These are phyloP conservation scores for Rhabdomys dilectus DNA, from an alignment of 2,113 vertebrate species.

Conservation along the genomic window DNA sequence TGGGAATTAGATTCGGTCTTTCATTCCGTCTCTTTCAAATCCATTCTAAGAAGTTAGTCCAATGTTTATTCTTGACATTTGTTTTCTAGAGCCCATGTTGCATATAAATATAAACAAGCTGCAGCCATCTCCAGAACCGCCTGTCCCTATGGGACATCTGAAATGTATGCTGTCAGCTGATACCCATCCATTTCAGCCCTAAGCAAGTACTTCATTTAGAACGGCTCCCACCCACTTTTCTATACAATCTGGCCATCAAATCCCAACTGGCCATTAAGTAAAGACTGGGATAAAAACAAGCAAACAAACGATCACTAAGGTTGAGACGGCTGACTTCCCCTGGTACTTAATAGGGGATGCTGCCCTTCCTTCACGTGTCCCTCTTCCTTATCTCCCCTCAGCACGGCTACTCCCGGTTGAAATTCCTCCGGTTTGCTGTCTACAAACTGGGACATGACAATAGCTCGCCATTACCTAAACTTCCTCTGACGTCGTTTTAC, in stretches of 20 bases:
- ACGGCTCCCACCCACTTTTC: neutral
- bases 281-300: slow-evolving; percentile 9
- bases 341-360: neutral
- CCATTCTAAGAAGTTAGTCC: slow-evolving; percentile 41
- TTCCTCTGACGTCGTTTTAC: neutral
- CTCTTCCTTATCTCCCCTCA: neutral
- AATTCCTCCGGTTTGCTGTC: neutral
- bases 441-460: neutral
- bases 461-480: neutral
- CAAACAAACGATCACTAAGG: neutral
- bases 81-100: slow-evolving; percentile 11
- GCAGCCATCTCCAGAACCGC: neutral
- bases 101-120: slow-evolving; percentile 16
- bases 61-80: slow-evolving; percentile 33
- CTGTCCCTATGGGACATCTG: neutral
- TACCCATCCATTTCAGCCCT: neutral
- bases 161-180: neutral
- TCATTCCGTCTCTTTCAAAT: neutral
- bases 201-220: neutral
- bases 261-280: slow-evolving; percentile 12
- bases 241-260: slow-evolving; percentile 21
- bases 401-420: neutral
- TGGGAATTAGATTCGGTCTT: neutral
- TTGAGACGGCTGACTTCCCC: neutral
- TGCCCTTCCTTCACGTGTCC: neutral